Evolutionary conservation across 1,140 invertebrate species (phyloP), one percentile per base, ranked within the genome.

Genomic region (Mycetomoellerius zeteki): DNA sequence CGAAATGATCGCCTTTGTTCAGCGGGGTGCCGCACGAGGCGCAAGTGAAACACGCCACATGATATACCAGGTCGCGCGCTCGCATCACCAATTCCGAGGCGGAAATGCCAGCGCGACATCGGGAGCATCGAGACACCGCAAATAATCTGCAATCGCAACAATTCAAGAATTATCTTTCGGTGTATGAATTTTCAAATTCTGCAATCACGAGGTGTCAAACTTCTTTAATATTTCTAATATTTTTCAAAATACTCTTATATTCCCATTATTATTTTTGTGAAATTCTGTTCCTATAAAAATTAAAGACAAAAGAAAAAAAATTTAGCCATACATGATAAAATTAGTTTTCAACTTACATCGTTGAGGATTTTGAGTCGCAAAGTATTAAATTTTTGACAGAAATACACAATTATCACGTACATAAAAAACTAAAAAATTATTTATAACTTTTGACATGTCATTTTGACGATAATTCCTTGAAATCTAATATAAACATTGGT

Each of bases 11-110:
- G 43, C 99, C 97, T 94, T 98, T 98, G 85, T 97, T 97, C 54
- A 98, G 95, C 33, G 97, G 96, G 16, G 96, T 96, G 75, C 98
- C 97, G 95, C 99, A 99, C 72, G 97, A 97, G 24, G 97, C 97
- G 94, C 98, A 99, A 2, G 97, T 97, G 96, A 99, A 99, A 95
- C 98, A 99, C 85, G 97, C 97, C 69, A 99, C 96, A 94, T 99
- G 98, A 95, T 98, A 99, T 64, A 99, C 98, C 89, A 97, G 96
- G 89, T 98, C 98, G 43, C 98, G 95, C 0, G 98, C 98, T 86
- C 98, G 95, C 98, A 99, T 99, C 92, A 99, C 98, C 91, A 99
- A 96, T 95, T 99, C 98, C 89, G 97, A 97, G n/a, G 98, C 97
- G 16, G 97, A 97, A 91, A 99, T 98, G 0, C 97, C 97, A 52